Base-by-base conservation (phyloP, 2,888 invertebrate genomes). In the Drosophila merina region DNA sequence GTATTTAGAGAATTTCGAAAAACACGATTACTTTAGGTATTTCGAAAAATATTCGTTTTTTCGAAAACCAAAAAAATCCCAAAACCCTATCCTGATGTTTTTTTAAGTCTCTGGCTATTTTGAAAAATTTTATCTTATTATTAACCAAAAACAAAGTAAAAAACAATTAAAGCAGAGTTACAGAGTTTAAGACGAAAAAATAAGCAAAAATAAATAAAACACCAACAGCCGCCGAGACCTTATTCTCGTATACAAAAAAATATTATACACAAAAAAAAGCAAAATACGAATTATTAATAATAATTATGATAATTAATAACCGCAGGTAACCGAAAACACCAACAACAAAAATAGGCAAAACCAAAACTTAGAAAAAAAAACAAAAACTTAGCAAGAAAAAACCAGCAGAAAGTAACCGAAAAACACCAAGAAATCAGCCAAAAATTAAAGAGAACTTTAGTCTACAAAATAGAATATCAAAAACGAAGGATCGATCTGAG, bases 321-420 rank as follows among this genome's bases (percentile, higher is more conserved):
- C 36, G n/a, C n/a, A 36, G 10, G 69, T 55, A 69, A 69, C 59
- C 69, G 45, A 69, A 47, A 50, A 69, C 54, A 69, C 62, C 70
- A 62, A 69, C n/a, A 30, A 38, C 5, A 51, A 57, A 40, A 44
- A 33, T 9, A 50, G 12, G 38, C 20, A 8, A 25, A 52, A 26
- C 40, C 30, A 28, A 40, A 33, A 12, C n/a, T 40, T 40, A 10
- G 42, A 49, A 49, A 63, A 49, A 63, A 25, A 52, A 26, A 28
- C 30, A 28, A 40, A 26, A 33, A 12, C n/a, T 40, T 40, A 4
- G 42, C 51, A 51, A 63, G 31, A 12, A 28, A 64, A 20, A 42
- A 42, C 3, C 9, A 14, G 8, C 33, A 57, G 57, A 56, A 79
- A 56, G 72, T 73, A 78, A 80, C 67, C 70, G 52, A 66, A 78